Base-by-base conservation (phyloP, 92 coral and sea anemone species). In the Galaxea fascicularis region DNA sequence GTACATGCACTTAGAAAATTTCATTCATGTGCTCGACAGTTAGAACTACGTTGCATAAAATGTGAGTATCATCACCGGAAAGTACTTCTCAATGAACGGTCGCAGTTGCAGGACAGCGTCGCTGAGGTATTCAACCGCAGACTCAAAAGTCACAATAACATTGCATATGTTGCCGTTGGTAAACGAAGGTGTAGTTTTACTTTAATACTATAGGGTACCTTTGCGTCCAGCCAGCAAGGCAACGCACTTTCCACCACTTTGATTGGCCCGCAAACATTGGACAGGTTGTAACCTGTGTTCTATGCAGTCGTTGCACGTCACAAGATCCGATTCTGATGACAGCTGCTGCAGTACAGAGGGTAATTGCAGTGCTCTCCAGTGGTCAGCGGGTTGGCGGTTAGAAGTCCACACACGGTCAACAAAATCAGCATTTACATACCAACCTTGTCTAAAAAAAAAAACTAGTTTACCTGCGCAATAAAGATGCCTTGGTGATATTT, bases 301-400 rank as follows among this genome's bases (percentile, higher is more conserved):
- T 45, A 88, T 56, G 71, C 97, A 91, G 4, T 78, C 93, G 18
- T 47, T 35, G 69, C 97, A 91, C 28, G 82, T 54, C 52, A 39
- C 59, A 52, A 93, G 68, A 11, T 80, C 71, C 35, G 80, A 79
- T 15, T 89, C 79, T 72, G 46, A 45, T 39, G 77, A 47, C 76
- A 91, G 83, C 44, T 80, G 58, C 53, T 73, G 75, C 10, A 88
- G 58, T 4, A 93, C 85, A 6, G 21, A 59, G 4, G 75, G 87
- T 15, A 85, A 27, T 20, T 76, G 88, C 4, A 93, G 76, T 3
- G 90, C 77, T 28, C 90, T 82, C 96, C 96, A 93, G 82, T 85
- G 88, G 79, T 93, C 92, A 47, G 84, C 90, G 39, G 93, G 92
- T 60, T 83, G 73, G 30, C 65, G 83, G 49, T 91, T 64, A 12